These are phyloP conservation scores for Eulithis prunata DNA, from an alignment of 2,888 invertebrate genomes.

Conservation along the genomic window DNA sequence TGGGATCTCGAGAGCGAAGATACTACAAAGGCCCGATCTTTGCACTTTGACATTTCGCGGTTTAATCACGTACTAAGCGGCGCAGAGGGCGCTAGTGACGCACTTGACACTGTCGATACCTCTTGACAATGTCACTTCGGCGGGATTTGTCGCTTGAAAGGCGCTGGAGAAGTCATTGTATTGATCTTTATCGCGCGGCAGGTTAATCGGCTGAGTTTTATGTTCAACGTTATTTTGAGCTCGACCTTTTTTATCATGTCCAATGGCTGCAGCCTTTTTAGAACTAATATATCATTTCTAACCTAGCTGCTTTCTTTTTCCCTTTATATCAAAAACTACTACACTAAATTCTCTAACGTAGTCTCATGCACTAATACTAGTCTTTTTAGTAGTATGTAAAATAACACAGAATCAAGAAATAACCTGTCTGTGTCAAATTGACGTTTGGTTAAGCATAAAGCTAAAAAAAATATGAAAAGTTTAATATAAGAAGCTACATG, in stretches of 20 bases:
- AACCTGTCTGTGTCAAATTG: no score
- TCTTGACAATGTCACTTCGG: conserved; percentile 70
- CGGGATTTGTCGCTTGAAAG: conserved; percentile 49
- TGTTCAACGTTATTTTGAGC: conserved; percentile 12
- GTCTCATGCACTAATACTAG: no score
- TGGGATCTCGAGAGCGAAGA: conserved; percentile 49
- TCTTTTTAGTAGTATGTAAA: no score
- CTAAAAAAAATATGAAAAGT: no score
- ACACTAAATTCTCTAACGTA: no score
- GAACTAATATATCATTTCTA: neutral
- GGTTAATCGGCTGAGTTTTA: conserved; percentile 32
- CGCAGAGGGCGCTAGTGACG: conserved; percentile 63
- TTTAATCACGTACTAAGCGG: conserved; percentile 80
- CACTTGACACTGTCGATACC: conserved; percentile 76
- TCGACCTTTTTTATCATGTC: neutral
- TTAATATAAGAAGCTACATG: no score
- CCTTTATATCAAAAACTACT: no score
- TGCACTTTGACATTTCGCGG: conserved; percentile 83
- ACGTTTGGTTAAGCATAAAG: no score
- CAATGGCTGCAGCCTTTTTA: neutral
- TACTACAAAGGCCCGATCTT: conserved; percentile 76
- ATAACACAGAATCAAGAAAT: no score
- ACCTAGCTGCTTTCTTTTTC: no score
- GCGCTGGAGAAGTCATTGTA: conserved; percentile 37
- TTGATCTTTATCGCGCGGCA: conserved; percentile 53